Evolutionary conservation across 2,888 invertebrate genomes (phyloP).

Genomic region (Synergus umbraculus): DNA sequence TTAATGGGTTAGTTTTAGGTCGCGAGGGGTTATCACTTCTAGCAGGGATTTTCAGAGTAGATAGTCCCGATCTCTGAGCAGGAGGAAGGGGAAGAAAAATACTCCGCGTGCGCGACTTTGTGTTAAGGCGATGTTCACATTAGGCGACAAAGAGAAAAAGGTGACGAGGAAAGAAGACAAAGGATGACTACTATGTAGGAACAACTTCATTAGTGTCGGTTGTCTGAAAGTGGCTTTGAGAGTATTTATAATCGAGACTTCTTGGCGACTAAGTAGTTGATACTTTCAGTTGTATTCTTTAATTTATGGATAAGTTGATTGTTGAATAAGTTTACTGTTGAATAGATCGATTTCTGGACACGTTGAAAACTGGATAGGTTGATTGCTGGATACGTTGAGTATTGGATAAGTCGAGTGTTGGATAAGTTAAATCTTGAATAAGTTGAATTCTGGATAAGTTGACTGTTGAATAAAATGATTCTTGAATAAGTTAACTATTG

Average conservation of each 20-base stretch:
- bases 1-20: conserved; percentile 75
- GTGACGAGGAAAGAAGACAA: conserved; percentile 29
- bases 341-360: too few relatives aligned
- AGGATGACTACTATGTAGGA: neutral
- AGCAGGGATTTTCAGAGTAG: conserved; percentile 74
- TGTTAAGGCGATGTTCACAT: conserved; percentile 43
- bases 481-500: neutral
- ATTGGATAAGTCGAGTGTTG: neutral
- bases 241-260: neutral
- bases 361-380: too few relatives aligned
- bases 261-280: neutral
- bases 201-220: conserved; percentile 7
- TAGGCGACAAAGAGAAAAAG: conserved; percentile 44
- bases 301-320: too few relatives aligned
- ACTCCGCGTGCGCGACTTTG: conserved; percentile 23
- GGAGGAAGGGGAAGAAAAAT: conserved; percentile 44
- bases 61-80: conserved; percentile 59
- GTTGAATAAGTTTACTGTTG: too few relatives aligned
- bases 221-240: neutral
- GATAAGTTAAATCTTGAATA: neutral
- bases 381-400: too few relatives aligned
- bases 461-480: neutral
- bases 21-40: conserved; percentile 73
- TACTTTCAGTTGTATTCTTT: too few relatives aligned
- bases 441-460: neutral